Evolutionary conservation across 2,888 invertebrate genomes (phyloP).

Genomic region (Trypoxylon attenuatum): DNA sequence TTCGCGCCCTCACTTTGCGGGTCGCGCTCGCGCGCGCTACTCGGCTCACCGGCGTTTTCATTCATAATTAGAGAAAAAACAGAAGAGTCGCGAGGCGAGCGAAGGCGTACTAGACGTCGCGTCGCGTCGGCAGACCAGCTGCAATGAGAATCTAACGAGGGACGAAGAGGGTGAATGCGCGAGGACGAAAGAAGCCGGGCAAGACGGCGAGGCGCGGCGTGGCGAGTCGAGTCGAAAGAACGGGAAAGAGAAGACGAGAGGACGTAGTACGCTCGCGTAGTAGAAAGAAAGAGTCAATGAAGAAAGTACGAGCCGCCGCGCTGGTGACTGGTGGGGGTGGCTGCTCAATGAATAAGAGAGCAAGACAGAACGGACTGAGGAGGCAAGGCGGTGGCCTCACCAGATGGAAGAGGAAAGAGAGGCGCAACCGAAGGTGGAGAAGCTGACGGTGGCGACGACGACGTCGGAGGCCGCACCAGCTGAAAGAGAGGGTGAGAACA

Average conservation of each 20-base stretch:
- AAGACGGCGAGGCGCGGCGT: slow-evolving; percentile 31
- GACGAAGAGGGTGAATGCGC: slow-evolving; percentile 35
- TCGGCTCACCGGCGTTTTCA: slow-evolving; percentile 65
- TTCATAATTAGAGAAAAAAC: slow-evolving; percentile 75
- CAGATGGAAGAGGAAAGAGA: slow-evolving; percentile 36
- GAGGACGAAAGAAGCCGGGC: slow-evolving; percentile 16
- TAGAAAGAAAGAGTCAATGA: slow-evolving; percentile 75
- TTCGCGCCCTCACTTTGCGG: slow-evolving; percentile 7
- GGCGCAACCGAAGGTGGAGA: slow-evolving; percentile 15
- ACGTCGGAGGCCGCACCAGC: slow-evolving; percentile 2
- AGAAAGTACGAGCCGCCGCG: slow-evolving; percentile 69
- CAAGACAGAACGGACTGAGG: slow-evolving; percentile 48
- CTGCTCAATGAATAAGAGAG: slow-evolving; percentile 73
- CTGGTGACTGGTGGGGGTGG: slow-evolving; percentile 48
- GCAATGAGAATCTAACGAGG: too few relatives aligned
- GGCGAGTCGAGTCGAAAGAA: slow-evolving; percentile 16
- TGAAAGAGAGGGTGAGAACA: slow-evolving; percentile 41
- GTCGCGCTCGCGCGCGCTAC: slow-evolving; percentile 15
- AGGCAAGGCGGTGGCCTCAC: slow-evolving; percentile 28
- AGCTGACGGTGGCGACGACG: slow-evolving; percentile 14
- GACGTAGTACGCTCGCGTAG: slow-evolving; percentile 70
- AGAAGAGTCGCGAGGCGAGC: slow-evolving; percentile 57
- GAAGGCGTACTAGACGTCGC: too few relatives aligned
- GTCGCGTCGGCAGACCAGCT: slow-evolving; percentile 30
- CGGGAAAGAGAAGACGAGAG: slow-evolving; percentile 23